A percentile compares a stretch with the other conserved stretches of the same genome.
phyloP scores from a whole-genome alignment of 2,113 vertebrate genomes.

The Narcine bancroftii region DNA sequence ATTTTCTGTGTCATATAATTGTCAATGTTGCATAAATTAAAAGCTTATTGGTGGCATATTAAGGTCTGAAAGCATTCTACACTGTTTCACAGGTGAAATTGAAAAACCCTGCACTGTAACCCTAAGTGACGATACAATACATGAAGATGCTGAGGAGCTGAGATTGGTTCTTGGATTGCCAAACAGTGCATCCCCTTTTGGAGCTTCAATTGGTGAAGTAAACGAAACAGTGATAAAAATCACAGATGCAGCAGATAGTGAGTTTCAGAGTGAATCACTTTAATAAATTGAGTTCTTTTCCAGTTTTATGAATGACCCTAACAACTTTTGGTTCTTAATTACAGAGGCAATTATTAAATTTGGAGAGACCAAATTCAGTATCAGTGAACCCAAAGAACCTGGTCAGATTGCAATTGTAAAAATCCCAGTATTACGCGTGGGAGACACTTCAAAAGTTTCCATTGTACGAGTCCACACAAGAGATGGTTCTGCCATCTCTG shows the following conservation, averaged over 20 bases:
- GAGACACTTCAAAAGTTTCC: constrained; percentile 81
- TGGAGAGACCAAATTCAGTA: constrained; percentile 67
- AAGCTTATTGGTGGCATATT: background rate
- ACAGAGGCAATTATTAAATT: constrained; percentile 81
- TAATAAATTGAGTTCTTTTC: background rate
- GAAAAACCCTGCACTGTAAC: constrained; percentile 72
- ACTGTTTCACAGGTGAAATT: constrained; percentile 66
- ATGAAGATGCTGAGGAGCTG: constrained; percentile 81
- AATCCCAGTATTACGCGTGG: constrained; percentile 76
- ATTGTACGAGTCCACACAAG: constrained; percentile 87
- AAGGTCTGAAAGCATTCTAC: background rate
- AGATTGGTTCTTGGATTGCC: constrained; percentile 81
- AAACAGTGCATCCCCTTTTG: constrained; percentile 73
- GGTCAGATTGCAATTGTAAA: constrained; percentile 61
- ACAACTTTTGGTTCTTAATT: constrained; percentile 42
- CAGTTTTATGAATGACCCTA: background rate
- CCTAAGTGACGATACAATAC: constrained; percentile 69
- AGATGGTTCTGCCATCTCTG: constrained; percentile 84
- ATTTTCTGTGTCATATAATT: background rate
- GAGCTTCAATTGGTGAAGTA: constrained; percentile 73
- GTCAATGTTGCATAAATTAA: background rate
- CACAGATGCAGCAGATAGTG: constrained; percentile 78
- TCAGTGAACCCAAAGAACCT: constrained; percentile 71
- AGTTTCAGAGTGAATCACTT: constrained; percentile 39
- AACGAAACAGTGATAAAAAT: constrained; percentile 85